phyloP scores from a whole-genome alignment of 2,113 vertebrate species.

The Tupaia chinensis region DNA sequence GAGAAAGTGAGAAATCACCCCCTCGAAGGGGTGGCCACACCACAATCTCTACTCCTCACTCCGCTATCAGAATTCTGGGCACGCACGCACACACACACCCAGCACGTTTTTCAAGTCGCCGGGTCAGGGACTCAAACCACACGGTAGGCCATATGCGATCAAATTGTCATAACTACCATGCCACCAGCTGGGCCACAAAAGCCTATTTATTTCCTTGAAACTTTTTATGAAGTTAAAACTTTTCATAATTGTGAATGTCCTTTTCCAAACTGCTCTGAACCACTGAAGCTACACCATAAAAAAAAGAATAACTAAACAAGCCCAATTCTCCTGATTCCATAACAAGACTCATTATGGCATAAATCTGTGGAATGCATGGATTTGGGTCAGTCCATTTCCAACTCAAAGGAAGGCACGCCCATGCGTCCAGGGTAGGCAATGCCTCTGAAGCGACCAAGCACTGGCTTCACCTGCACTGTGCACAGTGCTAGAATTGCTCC shows the following conservation, averaged over 20 bases:
- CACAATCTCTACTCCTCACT: no score
- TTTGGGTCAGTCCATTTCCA: background rate
- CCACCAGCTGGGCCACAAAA: no score
- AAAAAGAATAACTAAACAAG: background rate
- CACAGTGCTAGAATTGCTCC: background rate
- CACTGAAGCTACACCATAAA: background rate
- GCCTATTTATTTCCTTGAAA: background rate
- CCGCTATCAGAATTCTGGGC: no score
- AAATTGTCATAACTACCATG: no score
- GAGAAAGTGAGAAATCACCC: no score
- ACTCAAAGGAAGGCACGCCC: background rate
- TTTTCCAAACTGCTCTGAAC: slow-evolving; percentile 42
- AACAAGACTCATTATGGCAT: background rate
- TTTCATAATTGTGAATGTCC: background rate
- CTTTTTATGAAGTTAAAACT: slow-evolving; percentile 12
- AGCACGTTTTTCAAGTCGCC: no score
- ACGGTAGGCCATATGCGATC: no score
- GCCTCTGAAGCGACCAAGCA: background rate
- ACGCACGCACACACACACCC: no score
- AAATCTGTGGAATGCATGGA: background rate
- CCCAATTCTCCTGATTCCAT: slow-evolving; percentile 20
- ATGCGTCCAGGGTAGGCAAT: background rate
- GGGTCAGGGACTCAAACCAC: no score
- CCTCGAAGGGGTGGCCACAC: no score
- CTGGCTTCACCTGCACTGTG: background rate